A percentile compares a stretch with the other conserved stretches of the same genome.
These are phyloP conservation scores for Rhamphomyia laevipes DNA, from an alignment of 2,888 invertebrate genomes.

Conservation along the genomic window DNA sequence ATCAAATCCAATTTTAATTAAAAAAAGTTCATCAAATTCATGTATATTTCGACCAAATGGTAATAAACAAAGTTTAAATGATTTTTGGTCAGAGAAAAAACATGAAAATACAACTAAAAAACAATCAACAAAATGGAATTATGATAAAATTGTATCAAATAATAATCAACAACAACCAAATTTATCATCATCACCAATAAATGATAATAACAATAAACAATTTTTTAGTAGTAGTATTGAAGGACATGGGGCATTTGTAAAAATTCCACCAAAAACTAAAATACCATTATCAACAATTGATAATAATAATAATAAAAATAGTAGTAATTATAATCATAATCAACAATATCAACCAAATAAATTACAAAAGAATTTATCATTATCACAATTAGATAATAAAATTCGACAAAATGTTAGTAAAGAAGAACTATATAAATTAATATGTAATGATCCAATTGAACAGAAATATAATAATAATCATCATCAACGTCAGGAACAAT, in stretches of 20 bases:
- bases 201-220: neutral
- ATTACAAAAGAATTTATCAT: conserved; percentile 34
- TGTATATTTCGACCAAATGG: conserved; percentile 20
- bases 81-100: conserved; percentile 33
- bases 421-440: conserved; percentile 36
- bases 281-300: conserved; percentile 20
- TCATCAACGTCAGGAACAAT: too few species aligned
- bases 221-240: neutral
- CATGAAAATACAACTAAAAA: conserved; percentile 27
- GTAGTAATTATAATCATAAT: conserved; percentile 18
- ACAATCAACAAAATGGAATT: conserved; percentile 33
- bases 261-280: conserved; percentile 20
- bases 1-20: conserved; percentile 10
- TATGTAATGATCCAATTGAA: conserved; percentile 28
- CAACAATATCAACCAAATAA: conserved; percentile 16
- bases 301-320: neutral
- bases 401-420: conserved; percentile 35
- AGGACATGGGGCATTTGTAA: conserved; percentile 16
- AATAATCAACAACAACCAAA: neutral
- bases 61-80: conserved; percentile 35
- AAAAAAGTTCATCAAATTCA: conserved; percentile 21
- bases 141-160: conserved; percentile 29
- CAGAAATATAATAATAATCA: neutral
- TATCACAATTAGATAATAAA: conserved; percentile 34
- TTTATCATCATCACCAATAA: neutral